A percentile compares a stretch with the other conserved stretches of the same genome.
Evolutionary conservation across 2,888 invertebrate genomes (phyloP).

Genomic region (Oligia fasciuncula): DNA sequence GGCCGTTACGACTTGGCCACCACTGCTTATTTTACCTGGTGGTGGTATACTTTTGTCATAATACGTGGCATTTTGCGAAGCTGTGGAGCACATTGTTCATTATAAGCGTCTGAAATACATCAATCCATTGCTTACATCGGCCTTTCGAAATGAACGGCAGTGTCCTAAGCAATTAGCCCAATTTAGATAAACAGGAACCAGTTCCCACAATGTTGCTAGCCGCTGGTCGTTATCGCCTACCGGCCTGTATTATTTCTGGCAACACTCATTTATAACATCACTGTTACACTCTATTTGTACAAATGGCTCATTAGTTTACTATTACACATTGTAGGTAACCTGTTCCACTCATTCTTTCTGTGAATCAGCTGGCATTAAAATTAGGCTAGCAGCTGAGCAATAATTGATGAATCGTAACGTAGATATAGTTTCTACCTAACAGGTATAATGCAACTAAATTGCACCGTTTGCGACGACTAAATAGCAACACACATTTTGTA

Average conservation of each 20-base stretch:
- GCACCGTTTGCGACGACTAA: neutral
- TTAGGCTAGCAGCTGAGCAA: neutral
- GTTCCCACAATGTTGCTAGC: conserved; percentile 3
- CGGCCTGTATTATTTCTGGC: conserved; percentile 1
- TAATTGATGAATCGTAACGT: neutral
- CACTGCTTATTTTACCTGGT: neutral
- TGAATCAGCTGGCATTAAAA: conserved; percentile 11
- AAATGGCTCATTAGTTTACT: conserved; percentile 22
- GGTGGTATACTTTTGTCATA: no score
- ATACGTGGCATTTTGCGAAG: neutral
- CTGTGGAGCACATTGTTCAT: neutral
- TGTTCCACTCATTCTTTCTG: conserved; percentile 1
- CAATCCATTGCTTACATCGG: neutral
- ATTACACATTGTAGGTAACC: neutral
- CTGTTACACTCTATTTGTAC: neutral
- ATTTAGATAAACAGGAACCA: neutral
- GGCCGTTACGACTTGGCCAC: no score
- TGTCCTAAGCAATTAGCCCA: neutral
- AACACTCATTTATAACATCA: conserved; percentile 13
- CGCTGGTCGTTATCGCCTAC: neutral
- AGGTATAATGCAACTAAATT: neutral
- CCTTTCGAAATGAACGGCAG: neutral
- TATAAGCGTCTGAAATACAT: neutral
- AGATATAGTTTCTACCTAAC: neutral
- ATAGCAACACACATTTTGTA: no score